Evolutionary conservation across 2,888 invertebrate species (phyloP).

Genomic region (Aleiodes alternator): DNA sequence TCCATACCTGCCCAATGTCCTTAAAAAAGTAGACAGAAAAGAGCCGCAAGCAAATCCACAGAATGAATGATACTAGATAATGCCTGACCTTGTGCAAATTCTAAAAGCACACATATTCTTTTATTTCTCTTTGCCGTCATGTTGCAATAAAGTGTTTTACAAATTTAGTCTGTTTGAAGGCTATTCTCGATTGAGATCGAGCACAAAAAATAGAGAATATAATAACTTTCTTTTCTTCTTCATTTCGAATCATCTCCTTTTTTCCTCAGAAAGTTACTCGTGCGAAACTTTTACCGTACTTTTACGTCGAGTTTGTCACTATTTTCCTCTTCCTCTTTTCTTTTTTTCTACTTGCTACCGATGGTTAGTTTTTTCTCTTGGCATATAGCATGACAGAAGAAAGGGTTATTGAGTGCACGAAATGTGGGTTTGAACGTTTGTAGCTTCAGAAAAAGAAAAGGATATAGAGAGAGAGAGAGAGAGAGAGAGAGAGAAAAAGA

Average conservation of each 20-base stretch:
- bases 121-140: background rate
- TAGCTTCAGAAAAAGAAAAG: background rate
- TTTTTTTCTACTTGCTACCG: constrained; percentile 37
- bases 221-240: constrained; percentile 24
- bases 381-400: constrained; percentile 44
- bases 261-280: constrained; percentile 10
- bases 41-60: constrained; percentile 56
- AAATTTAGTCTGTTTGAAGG: constrained; percentile 6
- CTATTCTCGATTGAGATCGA: background rate
- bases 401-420: constrained; percentile 50
- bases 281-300: constrained; percentile 33
- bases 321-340: constrained; percentile 27
- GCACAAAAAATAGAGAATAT: constrained; percentile 3
- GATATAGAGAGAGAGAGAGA: background rate
- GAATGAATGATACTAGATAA: constrained; percentile 59
- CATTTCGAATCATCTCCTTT: constrained; percentile 40
- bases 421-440: constrained; percentile 24
- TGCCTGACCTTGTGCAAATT: constrained; percentile 54
- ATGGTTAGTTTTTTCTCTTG: constrained; percentile 38
- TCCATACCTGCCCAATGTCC: constrained; percentile 31
- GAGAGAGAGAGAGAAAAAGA: background rate
- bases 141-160: constrained; percentile 43
- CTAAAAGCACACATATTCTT: constrained; percentile 40
- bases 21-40: background rate
- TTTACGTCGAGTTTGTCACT: constrained; percentile 38